Evolutionary conservation across 2,113 vertebrate genomes (phyloP).

Genomic region (Cyphomyrus discorhynchus): DNA sequence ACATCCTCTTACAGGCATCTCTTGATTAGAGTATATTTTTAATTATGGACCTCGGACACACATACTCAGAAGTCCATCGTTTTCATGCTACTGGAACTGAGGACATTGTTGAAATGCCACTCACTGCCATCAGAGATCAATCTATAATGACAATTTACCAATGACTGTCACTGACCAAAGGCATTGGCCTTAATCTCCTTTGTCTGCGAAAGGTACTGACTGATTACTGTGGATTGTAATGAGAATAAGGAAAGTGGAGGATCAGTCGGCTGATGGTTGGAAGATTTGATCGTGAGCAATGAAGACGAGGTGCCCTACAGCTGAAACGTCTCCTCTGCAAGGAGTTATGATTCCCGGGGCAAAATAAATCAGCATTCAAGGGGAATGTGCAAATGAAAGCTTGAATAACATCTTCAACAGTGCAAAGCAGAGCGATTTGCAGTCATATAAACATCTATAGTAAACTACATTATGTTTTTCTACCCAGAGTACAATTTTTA

Average conservation of each 20-base stretch:
- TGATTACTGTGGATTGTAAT: neutral
- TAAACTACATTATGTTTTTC: neutral
- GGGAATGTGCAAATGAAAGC: neutral
- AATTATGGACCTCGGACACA: neutral
- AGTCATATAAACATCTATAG: neutral
- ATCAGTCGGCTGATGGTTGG: neutral
- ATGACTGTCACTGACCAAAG: neutral
- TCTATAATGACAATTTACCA: neutral
- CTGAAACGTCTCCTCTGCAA: neutral
- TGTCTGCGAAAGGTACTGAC: slow-evolving; percentile 3
- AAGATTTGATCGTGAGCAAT: neutral
- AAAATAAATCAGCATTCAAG: neutral
- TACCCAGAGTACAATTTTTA: neutral
- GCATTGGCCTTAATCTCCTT: neutral
- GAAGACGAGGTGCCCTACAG: neutral
- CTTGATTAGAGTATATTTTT: neutral
- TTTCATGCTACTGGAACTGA: neutral
- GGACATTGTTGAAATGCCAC: neutral
- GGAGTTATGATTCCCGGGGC: neutral
- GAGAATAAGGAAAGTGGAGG: neutral
- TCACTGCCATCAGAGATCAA: neutral
- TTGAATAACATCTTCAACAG: neutral
- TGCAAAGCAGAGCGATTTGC: neutral
- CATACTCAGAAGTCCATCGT: neutral
- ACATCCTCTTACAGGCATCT: neutral